phyloP scores from a whole-genome alignment of 2,888 invertebrate genomes.

The Neoascia interrupta region DNA sequence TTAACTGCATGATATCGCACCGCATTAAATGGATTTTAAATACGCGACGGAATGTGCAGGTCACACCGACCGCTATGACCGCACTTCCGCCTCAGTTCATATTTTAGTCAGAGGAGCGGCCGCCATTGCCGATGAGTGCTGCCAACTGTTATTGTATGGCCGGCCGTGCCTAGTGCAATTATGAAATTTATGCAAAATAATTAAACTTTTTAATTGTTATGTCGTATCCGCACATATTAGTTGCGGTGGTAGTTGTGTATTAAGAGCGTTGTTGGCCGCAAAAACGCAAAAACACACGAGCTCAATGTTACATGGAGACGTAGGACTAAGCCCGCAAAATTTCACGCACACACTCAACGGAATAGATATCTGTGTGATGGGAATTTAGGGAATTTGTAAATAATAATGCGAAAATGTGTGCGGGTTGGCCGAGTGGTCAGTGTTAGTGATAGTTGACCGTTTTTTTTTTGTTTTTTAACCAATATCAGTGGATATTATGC shows the following conservation, averaged over 20 bases:
- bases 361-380: conserved; percentile 1
- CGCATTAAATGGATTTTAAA: conserved; percentile 59
- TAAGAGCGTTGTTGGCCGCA: conserved; percentile 35
- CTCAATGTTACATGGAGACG: not conserved
- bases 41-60: conserved; percentile 18
- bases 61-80: conserved; percentile 32
- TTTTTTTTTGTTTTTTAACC: not conserved
- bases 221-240: conserved; percentile 41
- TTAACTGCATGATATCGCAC: conserved; percentile 66
- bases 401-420: conserved; percentile 46
- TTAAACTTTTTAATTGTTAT: conserved; percentile 53
- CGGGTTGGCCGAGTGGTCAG: conserved; percentile 27
- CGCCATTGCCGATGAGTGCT: conserved; percentile 57
- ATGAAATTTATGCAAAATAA: conserved; percentile 66
- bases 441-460: conserved; percentile 28
- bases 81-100: conserved; percentile 64
- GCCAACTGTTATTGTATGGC: conserved; percentile 57
- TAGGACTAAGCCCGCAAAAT: not conserved
- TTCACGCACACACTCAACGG: not conserved
- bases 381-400: conserved; percentile 53
- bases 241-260: conserved; percentile 35
- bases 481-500: not conserved
- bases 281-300: conserved; percentile 14
- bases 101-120: conserved; percentile 45
- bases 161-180: conserved; percentile 19